These are phyloP conservation scores for Nysson spinosus DNA, from an alignment of 2,888 invertebrate genomes.

Conservation along the genomic window DNA sequence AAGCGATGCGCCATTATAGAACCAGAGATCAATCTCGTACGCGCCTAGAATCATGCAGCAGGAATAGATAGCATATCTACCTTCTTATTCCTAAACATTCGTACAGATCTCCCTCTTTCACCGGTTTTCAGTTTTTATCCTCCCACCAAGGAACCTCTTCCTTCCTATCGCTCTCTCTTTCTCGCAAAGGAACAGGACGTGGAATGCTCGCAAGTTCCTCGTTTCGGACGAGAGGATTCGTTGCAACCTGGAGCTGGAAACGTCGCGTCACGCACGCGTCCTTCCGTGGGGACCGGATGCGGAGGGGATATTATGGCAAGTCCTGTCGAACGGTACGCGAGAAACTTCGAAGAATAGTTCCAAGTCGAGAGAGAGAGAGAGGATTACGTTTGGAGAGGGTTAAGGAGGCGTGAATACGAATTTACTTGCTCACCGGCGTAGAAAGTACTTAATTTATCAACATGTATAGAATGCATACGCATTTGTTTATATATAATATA, in stretches of 20 bases:
- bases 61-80: conserved; percentile 17
- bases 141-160: conserved; percentile 19
- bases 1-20: conserved; percentile 8
- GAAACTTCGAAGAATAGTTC: conserved; percentile 34
- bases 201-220: conserved; percentile 17
- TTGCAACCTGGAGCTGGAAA: conserved; percentile 6
- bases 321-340: conserved; percentile 26
- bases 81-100: neutral
- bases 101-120: conserved; percentile 2
- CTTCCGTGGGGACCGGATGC: conserved; percentile 37
- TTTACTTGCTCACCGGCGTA: conserved; percentile 31
- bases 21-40: conserved; percentile 37
- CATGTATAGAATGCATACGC: too few species aligned
- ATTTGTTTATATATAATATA: too few species aligned
- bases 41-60: conserved; percentile 9
- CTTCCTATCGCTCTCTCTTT: conserved; percentile 52
- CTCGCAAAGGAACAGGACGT: conserved; percentile 21
- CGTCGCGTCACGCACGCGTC: conserved; percentile 24
- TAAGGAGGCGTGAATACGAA: conserved; percentile 23
- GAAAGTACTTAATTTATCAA: too few species aligned
- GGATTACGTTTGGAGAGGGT: neutral
- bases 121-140: conserved; percentile 34
- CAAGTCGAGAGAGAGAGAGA: neutral
- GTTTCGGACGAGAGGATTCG: conserved; percentile 44
- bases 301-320: conserved; percentile 10